Evolutionary conservation across 2,888 invertebrate genomes (phyloP).

Genomic region (Macaria liturata): DNA sequence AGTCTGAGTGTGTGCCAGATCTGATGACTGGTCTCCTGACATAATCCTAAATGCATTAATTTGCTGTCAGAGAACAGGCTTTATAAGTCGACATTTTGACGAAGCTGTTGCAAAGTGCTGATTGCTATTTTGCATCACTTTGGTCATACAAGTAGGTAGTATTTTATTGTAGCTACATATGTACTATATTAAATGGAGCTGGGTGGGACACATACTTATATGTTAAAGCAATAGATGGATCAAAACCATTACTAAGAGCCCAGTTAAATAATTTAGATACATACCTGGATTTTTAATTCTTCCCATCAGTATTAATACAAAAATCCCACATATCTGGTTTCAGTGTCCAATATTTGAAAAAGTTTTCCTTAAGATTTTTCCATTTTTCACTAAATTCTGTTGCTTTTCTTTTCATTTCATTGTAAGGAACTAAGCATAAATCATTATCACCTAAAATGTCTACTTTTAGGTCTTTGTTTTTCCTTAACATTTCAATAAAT

Average conservation of each 20-base stretch:
- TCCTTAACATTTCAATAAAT: conserved; percentile 68
- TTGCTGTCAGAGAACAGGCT: conserved; percentile 40
- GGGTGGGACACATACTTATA: no score
- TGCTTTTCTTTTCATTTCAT: conserved; percentile 67
- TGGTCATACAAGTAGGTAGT: no score
- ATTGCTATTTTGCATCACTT: neutral
- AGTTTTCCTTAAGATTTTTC: conserved; percentile 65
- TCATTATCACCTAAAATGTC: conserved; percentile 39
- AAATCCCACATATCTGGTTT: conserved; percentile 81
- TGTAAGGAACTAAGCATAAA: conserved; percentile 53
- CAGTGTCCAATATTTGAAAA: conserved; percentile 82
- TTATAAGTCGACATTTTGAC: conserved; percentile 25
- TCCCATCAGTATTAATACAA: conserved; percentile 39
- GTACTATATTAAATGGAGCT: no score
- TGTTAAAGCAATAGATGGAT: no score
- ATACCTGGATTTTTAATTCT: no score
- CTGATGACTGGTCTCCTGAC: neutral
- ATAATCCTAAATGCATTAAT: conserved; percentile 42
- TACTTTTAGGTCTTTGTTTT: conserved; percentile 46
- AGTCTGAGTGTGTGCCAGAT: no score
- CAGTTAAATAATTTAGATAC: no score
- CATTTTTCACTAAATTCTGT: conserved; percentile 57
- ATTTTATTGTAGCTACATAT: no score
- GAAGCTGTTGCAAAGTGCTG: conserved; percentile 8
- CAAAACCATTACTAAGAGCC: no score